phyloP scores from a whole-genome alignment of 1,140 invertebrate species.

The Lutraria rhynchaena region DNA sequence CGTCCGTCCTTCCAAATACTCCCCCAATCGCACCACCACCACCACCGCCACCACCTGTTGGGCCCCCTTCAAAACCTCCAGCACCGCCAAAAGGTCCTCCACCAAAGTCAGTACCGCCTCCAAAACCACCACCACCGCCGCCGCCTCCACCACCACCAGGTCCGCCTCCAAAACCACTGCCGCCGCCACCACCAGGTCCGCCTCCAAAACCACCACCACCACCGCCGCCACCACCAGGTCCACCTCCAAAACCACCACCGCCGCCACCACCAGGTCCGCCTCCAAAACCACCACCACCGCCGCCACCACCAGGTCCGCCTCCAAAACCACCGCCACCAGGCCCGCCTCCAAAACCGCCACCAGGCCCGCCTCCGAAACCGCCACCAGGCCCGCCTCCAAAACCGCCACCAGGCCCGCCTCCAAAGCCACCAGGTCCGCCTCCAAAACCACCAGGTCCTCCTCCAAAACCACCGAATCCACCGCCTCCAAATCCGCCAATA shows the following conservation, averaged over 20 bases:
- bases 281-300: background rate
- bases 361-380: background rate
- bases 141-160: background rate
- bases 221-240: background rate
- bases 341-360: background rate
- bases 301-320: background rate
- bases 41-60: background rate
- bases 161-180: background rate
- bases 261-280: background rate
- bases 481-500: background rate
- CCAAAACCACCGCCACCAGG: background rate
- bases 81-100: background rate
- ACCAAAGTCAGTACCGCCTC: background rate
- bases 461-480: background rate
- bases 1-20: constrained; percentile 15
- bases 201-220: background rate
- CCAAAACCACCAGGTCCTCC: background rate
- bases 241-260: background rate
- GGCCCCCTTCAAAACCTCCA: background rate
- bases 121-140: background rate
- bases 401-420: background rate
- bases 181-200: background rate
- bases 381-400: background rate
- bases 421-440: background rate
- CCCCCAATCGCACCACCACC: constrained; percentile 18